phyloP scores from a whole-genome alignment of 1,140 invertebrate genomes.

The Caenorhabditis briggsae region DNA sequence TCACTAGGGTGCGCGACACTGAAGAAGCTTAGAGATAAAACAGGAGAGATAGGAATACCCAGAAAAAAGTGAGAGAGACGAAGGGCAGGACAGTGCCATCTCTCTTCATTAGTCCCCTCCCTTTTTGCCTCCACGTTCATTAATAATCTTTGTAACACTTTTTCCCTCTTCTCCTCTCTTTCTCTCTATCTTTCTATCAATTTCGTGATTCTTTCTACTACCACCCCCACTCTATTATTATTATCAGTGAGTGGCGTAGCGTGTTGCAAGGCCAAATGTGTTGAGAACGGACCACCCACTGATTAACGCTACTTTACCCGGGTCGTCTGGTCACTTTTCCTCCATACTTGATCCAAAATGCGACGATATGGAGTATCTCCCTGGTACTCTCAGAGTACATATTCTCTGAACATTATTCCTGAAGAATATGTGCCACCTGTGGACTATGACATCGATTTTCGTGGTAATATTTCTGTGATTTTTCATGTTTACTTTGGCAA shows the following conservation, averaged over 20 bases:
- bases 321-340: neutral
- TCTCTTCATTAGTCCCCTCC: neutral
- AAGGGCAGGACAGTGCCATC: conserved; percentile 1
- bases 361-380: conserved; percentile 47
- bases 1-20: neutral
- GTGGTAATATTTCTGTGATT: conserved; percentile 43
- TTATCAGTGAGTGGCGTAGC: conserved; percentile 43
- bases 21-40: neutral
- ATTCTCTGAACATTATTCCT: conserved; percentile 63
- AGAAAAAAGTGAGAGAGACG: conserved; percentile 1
- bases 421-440: conserved; percentile 62
- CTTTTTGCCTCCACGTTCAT: neutral
- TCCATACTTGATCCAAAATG: neutral
- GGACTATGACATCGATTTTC: conserved; percentile 57
- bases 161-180: neutral
- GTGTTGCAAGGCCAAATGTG: conserved; percentile 50
- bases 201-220: conserved; percentile 19
- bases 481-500: conserved; percentile 21
- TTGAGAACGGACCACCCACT: conserved; percentile 47
- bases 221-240: conserved; percentile 2
- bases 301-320: neutral
- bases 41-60: conserved; percentile 17
- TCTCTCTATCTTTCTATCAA: neutral
- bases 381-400: conserved; percentile 59
- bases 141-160: conserved; percentile 40